Percentiles rank a stretch among this genome's conserved stretches.
Evolutionary conservation across 1,140 invertebrate species (phyloP).

Genomic region (Drosophila lacteicornis): DNA sequence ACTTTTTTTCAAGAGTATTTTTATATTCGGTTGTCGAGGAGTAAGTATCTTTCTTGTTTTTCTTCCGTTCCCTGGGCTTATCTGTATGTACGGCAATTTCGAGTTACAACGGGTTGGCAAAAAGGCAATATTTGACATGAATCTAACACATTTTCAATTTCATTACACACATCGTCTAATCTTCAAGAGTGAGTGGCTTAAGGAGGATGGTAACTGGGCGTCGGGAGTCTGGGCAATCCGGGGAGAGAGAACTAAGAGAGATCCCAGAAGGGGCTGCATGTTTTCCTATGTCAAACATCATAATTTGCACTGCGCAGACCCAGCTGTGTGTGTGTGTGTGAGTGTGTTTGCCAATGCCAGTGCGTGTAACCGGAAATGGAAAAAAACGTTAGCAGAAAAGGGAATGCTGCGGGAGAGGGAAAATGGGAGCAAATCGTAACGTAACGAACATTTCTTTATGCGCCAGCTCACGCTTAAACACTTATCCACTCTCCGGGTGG

Average conservation of each 20-base stretch:
- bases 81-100: conserved; percentile 41
- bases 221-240: background rate
- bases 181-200: conserved; percentile 44
- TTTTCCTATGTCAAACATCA: conserved; percentile 77
- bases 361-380: conserved; percentile 73
- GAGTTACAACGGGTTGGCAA: conserved; percentile 55
- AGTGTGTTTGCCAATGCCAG: conserved; percentile 21
- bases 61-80: conserved; percentile 27
- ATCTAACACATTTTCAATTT: conserved; percentile 83
- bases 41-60: conserved; percentile 19
- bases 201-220: conserved; percentile 8
- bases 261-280: conserved; percentile 35
- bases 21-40: background rate
- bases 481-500: conserved; percentile 75
- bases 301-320: conserved; percentile 63
- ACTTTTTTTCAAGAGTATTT: conserved; percentile 15
- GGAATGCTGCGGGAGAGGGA: conserved; percentile 4
- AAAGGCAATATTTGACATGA: conserved; percentile 80
- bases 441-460: conserved; percentile 78
- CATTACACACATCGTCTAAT: conserved; percentile 80
- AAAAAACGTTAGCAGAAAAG: conserved; percentile 57
- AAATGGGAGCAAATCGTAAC: conserved; percentile 46
- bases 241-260: background rate
- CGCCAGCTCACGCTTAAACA: conserved; percentile 78
- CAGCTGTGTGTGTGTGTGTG: conserved; percentile 15